Evolutionary conservation across 2,888 invertebrate genomes (phyloP).

Genomic region (Eupithecia pulchellata): DNA sequence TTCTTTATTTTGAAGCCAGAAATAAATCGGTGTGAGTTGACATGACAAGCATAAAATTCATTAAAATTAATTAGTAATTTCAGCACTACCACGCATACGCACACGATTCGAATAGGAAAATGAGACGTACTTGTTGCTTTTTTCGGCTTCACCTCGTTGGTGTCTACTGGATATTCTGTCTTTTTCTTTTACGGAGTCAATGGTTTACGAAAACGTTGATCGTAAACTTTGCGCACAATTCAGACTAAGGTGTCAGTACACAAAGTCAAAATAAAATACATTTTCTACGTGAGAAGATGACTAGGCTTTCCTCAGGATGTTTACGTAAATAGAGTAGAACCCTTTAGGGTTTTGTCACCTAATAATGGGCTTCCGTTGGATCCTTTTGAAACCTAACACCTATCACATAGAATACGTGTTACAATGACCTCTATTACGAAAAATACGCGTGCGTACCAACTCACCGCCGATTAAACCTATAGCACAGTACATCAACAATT

Average conservation of each 20-base stretch:
- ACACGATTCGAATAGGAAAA: no score
- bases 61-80: no score
- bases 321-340: constrained; percentile 2
- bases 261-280: not conserved
- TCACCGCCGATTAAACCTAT: not conserved
- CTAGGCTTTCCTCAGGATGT: not conserved
- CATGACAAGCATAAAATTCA: no score
- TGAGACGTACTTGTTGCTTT: no score
- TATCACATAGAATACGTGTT: not conserved
- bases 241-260: not conserved
- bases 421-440: not conserved
- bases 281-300: not conserved
- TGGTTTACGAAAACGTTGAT: no score
- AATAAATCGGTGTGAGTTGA: no score
- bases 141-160: no score
- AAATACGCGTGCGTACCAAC: not conserved
- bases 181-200: no score
- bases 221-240: no score
- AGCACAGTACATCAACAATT: not conserved
- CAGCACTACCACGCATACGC: no score
- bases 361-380: not conserved
- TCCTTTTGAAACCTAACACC: not conserved
- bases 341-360: not conserved
- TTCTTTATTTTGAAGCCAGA: no score
- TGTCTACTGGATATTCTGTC: no score